A percentile compares a stretch with the other conserved stretches of the same genome.
Evolutionary conservation across 2,888 invertebrate genomes (phyloP).

Genomic region (Microctonus aethiopoides): DNA sequence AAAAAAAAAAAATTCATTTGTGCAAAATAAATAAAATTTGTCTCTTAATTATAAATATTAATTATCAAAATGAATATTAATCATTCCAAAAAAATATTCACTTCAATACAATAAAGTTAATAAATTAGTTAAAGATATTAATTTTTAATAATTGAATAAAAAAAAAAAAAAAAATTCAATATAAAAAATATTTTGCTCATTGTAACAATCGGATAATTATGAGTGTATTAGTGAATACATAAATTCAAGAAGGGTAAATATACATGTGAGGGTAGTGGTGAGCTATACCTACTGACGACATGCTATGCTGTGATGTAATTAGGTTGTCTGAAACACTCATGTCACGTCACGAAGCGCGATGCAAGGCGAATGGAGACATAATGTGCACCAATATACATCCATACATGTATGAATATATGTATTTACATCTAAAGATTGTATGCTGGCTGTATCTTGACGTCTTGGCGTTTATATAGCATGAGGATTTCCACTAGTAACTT

Average conservation of each 20-base stretch:
- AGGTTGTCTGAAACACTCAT: conserved; percentile 71
- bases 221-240: no score
- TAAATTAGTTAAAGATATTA: no score
- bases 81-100: no score
- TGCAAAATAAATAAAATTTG: no score
- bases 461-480: background rate
- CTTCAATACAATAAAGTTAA: no score
- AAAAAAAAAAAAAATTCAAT: no score
- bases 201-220: background rate
- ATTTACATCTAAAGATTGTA: background rate
- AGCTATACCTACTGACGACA: conserved; percentile 39
- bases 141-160: background rate
- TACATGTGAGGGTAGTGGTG: no score
- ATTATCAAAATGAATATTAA: no score
- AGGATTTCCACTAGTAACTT: background rate
- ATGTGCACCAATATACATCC: conserved; percentile 39
- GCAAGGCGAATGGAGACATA: conserved; percentile 62
- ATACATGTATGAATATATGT: background rate
- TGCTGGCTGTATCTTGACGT: background rate
- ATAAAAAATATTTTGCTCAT: no score
- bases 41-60: no score
- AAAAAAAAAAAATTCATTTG: no score
- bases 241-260: conserved; percentile 45
- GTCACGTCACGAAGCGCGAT: conserved; percentile 62
- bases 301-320: conserved; percentile 67